phyloP scores from a whole-genome alignment of 2,113 vertebrate species.

The Oenanthe melanoleuca region DNA sequence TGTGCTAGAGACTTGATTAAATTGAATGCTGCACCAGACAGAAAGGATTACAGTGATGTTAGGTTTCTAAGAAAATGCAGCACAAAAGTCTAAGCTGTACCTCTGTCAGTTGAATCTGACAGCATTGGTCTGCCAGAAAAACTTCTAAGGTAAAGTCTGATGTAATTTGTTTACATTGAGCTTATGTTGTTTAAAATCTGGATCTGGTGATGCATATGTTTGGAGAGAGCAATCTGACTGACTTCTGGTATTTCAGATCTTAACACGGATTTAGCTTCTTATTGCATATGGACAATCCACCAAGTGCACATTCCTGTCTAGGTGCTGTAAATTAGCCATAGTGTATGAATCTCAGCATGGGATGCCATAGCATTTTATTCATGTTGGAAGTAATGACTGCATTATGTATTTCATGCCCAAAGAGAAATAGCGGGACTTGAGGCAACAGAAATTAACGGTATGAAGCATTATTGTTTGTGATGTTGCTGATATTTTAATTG shows the following conservation, averaged over 20 bases:
- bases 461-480: slow-evolving; percentile 67
- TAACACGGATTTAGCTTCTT: not conserved
- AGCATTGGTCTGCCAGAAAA: not conserved
- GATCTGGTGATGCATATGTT: not conserved
- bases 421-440: slow-evolving; percentile 57
- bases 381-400: slow-evolving; percentile 38
- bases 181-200: slow-evolving; percentile 1
- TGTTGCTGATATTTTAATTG: slow-evolving; percentile 66
- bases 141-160: not conserved
- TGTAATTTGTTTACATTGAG: not conserved
- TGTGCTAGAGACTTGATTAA: slow-evolving; percentile 26
- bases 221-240: not conserved
- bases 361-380: slow-evolving; percentile 16
- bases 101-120: slow-evolving; percentile 17
- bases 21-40: not conserved
- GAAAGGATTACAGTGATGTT: not conserved
- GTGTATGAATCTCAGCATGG: not conserved
- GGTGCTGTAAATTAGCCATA: slow-evolving; percentile 23
- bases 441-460: slow-evolving; percentile 67
- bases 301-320: not conserved
- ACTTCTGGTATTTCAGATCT: not conserved
- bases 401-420: slow-evolving; percentile 40
- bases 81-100: not conserved
- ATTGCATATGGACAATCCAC: not conserved
- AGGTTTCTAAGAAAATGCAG: not conserved